Evolutionary conservation across 2,797 vertebrate genomes (phyloP).

Genomic region (Pempheris klunzingeri): DNA sequence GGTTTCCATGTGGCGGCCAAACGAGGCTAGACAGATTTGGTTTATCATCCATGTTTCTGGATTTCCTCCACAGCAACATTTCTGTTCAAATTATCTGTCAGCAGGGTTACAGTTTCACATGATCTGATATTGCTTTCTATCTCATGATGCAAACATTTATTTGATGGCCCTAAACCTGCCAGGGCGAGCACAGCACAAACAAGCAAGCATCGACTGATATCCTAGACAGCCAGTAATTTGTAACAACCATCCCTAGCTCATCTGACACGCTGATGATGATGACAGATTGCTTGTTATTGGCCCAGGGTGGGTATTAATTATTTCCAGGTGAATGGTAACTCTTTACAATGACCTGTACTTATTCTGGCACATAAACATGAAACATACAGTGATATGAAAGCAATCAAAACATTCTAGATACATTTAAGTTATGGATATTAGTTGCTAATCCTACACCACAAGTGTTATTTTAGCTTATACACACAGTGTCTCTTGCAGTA

Average conservation of each 20-base stretch:
- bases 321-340: constrained; percentile 71
- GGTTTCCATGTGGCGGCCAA: constrained; percentile 49
- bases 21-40: constrained; percentile 50
- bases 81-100: constrained; percentile 36
- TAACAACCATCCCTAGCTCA: constrained; percentile 64
- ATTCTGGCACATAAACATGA: constrained; percentile 42
- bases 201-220: constrained; percentile 57
- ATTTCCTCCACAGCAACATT: constrained; percentile 45
- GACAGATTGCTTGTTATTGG: constrained; percentile 73
- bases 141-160: constrained; percentile 49
- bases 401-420: constrained; percentile 42
- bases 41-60: constrained; percentile 59
- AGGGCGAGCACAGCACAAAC: constrained; percentile 42
- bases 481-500: constrained; percentile 20
- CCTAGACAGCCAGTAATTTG: constrained; percentile 65
- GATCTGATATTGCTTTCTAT: constrained; percentile 41
- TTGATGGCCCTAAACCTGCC: constrained; percentile 35
- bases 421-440: background rate
- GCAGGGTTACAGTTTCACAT: constrained; percentile 36
- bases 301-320: constrained; percentile 72
- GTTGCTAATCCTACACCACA: background rate
- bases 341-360: constrained; percentile 45
- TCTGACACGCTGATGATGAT: constrained; percentile 68
- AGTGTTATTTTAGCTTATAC: constrained; percentile 23
- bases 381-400: constrained; percentile 30